Base-by-base conservation (phyloP, 2,888 invertebrate species). In the Tachina lurida region DNA sequence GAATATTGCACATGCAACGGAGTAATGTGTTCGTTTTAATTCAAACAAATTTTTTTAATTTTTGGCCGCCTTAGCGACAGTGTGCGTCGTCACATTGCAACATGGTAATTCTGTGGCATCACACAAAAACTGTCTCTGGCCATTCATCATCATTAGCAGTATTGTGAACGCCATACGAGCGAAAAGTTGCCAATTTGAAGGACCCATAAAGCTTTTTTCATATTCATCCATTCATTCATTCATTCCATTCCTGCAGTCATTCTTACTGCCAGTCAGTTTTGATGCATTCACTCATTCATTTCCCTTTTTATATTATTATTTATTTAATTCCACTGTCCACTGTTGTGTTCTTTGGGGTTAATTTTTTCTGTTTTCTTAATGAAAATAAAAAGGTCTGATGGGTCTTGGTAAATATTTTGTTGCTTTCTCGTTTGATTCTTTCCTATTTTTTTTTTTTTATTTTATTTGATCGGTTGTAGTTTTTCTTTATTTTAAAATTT, bases 121-220 rank as follows among this genome's bases (percentile, higher is more conserved):
- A 63, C 47, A 79, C 65, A 1, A 10, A 39, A 65, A 79, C 49
- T 81, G 74, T 81, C 67, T 68, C 45, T 74, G 79, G 54, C 74
- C 58, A 74, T 67, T 60, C 56, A 31, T 43, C 65, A 43, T 47
- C 73, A 49, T 58, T 60, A 67, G 17, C 31, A 58, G 1, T n/a
- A 62, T 62, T 62, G 62, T 45, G 19, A 52, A 31, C 65, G 52
- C 47, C 56, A 47, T 43, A 10, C 15, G 31, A 67, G 67, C 60
- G 63, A 73, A 84, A 84, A 77, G 80, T 65, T 84, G 87, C 83
- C 78, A 87, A 86, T 86, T 87, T 86, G 74, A 58, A 80, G 62
- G 43, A 73, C 39, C 73, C 74, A 49, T 68, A 77, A 79, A 79
- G 65, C 43, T 56, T 56, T 43, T n/a, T 70, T 65, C 31, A 22